phyloP scores from a whole-genome alignment of 2,888 invertebrate species.

The Sericinus montela region DNA sequence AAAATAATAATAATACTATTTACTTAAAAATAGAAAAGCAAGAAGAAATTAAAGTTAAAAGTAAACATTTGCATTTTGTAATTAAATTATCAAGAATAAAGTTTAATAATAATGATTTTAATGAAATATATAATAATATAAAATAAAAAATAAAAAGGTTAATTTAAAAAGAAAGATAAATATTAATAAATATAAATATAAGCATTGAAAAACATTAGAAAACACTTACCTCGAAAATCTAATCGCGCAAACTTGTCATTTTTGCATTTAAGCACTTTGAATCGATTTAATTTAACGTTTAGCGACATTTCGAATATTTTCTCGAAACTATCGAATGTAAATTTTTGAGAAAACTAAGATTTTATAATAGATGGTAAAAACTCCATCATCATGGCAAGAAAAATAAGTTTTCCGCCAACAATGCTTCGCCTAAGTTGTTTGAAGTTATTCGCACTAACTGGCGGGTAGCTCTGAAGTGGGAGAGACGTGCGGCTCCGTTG shows the following conservation, averaged over 20 bases:
- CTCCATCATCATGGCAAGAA: not conserved
- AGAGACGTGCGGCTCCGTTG: constrained; percentile 6
- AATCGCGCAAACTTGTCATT: constrained; percentile 83
- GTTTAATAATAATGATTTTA: too few species aligned
- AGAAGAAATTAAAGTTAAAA: too few species aligned
- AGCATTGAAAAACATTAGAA: not conserved
- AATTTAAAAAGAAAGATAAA: not conserved
- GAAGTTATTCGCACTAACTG: constrained; percentile 17
- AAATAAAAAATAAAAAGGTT: not conserved
- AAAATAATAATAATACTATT: too few species aligned
- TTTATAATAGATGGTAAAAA: not conserved
- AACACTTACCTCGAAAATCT: constrained; percentile 86
- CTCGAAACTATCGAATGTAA: constrained; percentile 4
- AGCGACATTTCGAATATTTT: constrained; percentile 79
- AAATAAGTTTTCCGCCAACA: not conserved
- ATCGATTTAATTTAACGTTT: constrained; percentile 82
- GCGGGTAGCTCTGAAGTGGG: not conserved
- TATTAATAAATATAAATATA: not conserved
- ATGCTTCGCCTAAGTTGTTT: constrained; percentile 12
- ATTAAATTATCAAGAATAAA: too few species aligned
- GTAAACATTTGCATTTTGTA: too few species aligned
- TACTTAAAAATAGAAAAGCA: too few species aligned
- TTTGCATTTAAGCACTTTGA: constrained; percentile 84
- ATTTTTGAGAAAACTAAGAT: not conserved
- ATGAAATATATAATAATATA: not conserved